A percentile compares a stretch with the other conserved stretches of the same genome.
These are phyloP conservation scores for Notamacropus eugenii DNA, from an alignment of 2,797 vertebrate species.

Conservation along the genomic window DNA sequence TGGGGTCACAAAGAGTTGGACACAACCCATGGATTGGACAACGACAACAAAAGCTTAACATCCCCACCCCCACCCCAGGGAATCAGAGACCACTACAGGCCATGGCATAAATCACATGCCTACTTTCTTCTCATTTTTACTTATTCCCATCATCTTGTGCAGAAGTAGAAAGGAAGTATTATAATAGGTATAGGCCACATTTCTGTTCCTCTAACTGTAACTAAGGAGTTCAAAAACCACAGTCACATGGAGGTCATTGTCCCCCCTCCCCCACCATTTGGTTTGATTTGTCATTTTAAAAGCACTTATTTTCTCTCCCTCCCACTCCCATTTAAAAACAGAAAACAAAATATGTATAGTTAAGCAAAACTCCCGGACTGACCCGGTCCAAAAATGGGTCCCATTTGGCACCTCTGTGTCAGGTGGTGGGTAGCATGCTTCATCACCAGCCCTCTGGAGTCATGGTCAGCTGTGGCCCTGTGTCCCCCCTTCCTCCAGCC, in stretches of 20 bases:
- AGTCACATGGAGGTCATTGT: neutral
- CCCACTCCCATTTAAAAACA: neutral
- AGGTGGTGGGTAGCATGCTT: too few species aligned
- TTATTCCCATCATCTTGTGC: neutral
- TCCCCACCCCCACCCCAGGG: too few species aligned
- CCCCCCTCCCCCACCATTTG: too few species aligned
- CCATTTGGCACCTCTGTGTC: neutral
- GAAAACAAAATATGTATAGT: neutral
- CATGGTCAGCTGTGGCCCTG: too few species aligned
- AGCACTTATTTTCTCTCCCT: neutral
- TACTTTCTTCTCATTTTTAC: neutral
- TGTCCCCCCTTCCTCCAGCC: neutral
- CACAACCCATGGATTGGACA: neutral
- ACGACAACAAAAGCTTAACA: neutral
- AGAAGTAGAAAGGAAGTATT: neutral
- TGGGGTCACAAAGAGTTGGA: neutral
- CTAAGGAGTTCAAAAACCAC: constrained; percentile 19
- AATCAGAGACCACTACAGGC: neutral
- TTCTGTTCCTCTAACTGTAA: constrained; percentile 52
- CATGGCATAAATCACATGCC: constrained; percentile 68
- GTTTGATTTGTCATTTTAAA: neutral
- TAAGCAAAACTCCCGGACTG: neutral
- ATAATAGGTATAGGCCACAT: neutral
- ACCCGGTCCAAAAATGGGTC: neutral
- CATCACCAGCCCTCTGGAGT: too few species aligned